phyloP scores from a whole-genome alignment of 2,113 vertebrate species.

The Sialia sialis region DNA sequence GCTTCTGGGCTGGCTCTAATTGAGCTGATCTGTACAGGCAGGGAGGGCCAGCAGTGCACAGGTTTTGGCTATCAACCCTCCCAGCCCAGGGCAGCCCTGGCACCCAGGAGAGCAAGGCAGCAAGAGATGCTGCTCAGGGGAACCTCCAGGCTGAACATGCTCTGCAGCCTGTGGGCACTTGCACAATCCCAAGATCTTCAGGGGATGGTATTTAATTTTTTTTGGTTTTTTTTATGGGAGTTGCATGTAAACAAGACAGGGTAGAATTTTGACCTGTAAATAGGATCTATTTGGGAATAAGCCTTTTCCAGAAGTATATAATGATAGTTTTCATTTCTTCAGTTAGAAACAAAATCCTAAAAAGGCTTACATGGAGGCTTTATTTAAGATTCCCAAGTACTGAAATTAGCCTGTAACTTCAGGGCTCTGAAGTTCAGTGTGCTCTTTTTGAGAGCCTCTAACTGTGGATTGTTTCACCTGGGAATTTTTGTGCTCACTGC shows the following conservation, averaged over 20 bases:
- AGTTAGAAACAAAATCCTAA: conserved; percentile 10
- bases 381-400: conserved; percentile 34
- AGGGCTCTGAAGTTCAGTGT: not conserved
- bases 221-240: not conserved
- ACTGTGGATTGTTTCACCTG: not conserved
- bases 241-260: not conserved
- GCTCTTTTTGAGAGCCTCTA: not conserved
- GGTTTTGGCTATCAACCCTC: rapidly evolving
- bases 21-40: rapidly evolving
- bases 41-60: not conserved
- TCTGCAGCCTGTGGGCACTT: not conserved
- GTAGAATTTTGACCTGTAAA: conserved; percentile 15
- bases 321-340: conserved; percentile 49
- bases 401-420: conserved; percentile 25
- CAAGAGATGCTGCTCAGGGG: not conserved
- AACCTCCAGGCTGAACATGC: not conserved
- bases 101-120: not conserved
- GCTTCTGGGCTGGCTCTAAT: not conserved
- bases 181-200: not conserved
- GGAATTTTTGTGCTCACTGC: not conserved
- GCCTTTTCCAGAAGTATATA: not conserved
- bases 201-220: not conserved
- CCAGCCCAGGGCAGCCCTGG: not conserved
- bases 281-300: conserved; percentile 32
- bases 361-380: not conserved